Conservation (phyloP, 1,140 invertebrate genomes). For the Ips typographus region DNA sequence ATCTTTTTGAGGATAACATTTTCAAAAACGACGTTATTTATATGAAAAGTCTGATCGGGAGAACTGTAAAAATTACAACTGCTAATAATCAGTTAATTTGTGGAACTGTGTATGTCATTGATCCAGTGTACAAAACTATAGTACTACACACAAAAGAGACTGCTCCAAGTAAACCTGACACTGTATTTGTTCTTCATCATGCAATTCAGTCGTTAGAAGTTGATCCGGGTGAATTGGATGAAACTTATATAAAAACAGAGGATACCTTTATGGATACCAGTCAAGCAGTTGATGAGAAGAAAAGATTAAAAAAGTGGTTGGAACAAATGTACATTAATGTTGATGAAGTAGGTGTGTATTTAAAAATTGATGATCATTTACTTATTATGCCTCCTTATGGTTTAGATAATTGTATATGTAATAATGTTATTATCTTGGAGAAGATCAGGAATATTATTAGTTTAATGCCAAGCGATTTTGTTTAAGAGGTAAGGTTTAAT, state of each 20-base stretch:
- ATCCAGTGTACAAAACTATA: conserved; percentile 47
- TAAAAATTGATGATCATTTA: conserved; percentile 47
- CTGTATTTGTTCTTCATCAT: conserved; percentile 38
- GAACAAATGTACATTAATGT: conserved; percentile 45
- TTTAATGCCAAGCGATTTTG: conserved; percentile 45
- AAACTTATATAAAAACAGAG: conserved; percentile 30
- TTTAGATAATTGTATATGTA: conserved; percentile 44
- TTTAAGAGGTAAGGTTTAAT: conserved; percentile 18
- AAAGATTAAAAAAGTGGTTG: conserved; percentile 46
- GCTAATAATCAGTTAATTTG: conserved; percentile 34
- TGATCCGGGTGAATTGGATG: conserved; percentile 31
- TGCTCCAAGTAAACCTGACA: conserved; percentile 30
- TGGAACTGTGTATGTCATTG: conserved; percentile 44
- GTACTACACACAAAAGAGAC: conserved; percentile 36
- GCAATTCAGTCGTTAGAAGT: conserved; percentile 42
- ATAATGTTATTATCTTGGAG: conserved; percentile 48
- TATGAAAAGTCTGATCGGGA: conserved; percentile 42
- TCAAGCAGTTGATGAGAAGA: conserved; percentile 12
- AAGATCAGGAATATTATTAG: conserved; percentile 45
- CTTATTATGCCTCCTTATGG: conserved; percentile 48
- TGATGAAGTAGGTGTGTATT: conserved; percentile 41
- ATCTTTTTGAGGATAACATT: conserved; percentile 27
- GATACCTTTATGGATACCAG: background rate
- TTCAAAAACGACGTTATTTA: conserved; percentile 33
- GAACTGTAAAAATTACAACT: conserved; percentile 42